Evolutionary conservation across 2,888 invertebrate genomes (phyloP).

Genomic region (Podabrus alpinus): DNA sequence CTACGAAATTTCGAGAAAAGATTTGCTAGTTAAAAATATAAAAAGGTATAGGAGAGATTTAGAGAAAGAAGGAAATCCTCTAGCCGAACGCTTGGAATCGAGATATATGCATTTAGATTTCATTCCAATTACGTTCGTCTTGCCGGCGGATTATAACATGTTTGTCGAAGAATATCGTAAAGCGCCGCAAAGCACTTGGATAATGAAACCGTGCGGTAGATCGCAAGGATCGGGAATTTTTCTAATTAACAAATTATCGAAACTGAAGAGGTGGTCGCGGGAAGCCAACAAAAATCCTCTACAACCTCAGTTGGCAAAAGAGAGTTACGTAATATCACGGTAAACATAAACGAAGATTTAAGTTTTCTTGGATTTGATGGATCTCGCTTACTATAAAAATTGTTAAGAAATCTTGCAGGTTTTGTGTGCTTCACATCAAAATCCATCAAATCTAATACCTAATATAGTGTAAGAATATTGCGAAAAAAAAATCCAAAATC

Average conservation of each 20-base stretch:
- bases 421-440: neutral
- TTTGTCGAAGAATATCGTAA: constrained; percentile 96
- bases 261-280: constrained; percentile 87
- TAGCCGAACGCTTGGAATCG: constrained; percentile 82
- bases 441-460: no score
- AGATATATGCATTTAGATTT: constrained; percentile 86
- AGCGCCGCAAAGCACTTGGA: constrained; percentile 94
- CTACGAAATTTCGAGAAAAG: constrained; percentile 93
- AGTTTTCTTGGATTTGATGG: no score
- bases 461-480: no score
- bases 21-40: constrained; percentile 93
- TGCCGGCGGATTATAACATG: constrained; percentile 96
- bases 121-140: constrained; percentile 89
- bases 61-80: constrained; percentile 84
- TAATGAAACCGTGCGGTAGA: constrained; percentile 96
- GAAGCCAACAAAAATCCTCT: constrained; percentile 80
- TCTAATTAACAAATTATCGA: constrained; percentile 92
- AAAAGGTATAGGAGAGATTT: constrained; percentile 91
- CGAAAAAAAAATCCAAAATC: no score
- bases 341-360: no score
- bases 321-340: constrained; percentile 95
- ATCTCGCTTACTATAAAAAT: no score
- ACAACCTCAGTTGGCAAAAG: constrained; percentile 82
- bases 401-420: neutral
- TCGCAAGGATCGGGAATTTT: constrained; percentile 95